Base-by-base conservation (phyloP, 1,140 invertebrate species). In the Drosophila burlai region DNA sequence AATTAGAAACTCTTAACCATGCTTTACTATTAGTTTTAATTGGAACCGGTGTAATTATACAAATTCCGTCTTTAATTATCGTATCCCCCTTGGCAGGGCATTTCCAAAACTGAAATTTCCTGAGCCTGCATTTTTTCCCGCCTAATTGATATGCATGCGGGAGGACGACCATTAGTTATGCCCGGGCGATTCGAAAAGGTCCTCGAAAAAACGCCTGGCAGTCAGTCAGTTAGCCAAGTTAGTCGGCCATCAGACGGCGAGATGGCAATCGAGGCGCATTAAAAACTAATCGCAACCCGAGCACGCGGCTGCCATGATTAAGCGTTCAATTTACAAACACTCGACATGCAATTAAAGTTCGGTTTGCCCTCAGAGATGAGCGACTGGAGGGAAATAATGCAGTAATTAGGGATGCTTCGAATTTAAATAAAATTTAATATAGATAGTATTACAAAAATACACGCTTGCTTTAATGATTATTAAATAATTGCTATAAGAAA, bases 231-330 rank as follows among this genome's bases (percentile, higher is more conserved):
- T 52, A 18, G 65, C 58, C 50, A 80, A 58, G 50, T 68, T 54
- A 49, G 43, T 54, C 26, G 46, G 59, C 34, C 64, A 38, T 38
- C 47, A 40, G 64, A 49, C 31, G 52, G 18, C 24, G 60, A 71
- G 69, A 80, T 80, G 63, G 65, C 71, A 76, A 80, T 84, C 74
- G 72, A 68, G 50, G 21, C 47, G 64, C 64, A 84, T 84, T 84
- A 74, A 80, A 77, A 73, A 77, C 81, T 84, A 84, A 81, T 85
- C 74, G 50, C 82, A 64, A 58, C 16, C 76, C 74, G 55, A 74
- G 81, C 63, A 82, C 63, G 61, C 47, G 63, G 75, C 62, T 78
- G 69, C 69, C 79, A 67, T 75, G 76, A 83, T 83, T 83, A 76
- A 78, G 50, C 76, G 65, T 80, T 80, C 81, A 76, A 83, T 80